Conservation (phyloP, 2,113 vertebrate genomes). For the Osmerus eperlanus region DNA sequence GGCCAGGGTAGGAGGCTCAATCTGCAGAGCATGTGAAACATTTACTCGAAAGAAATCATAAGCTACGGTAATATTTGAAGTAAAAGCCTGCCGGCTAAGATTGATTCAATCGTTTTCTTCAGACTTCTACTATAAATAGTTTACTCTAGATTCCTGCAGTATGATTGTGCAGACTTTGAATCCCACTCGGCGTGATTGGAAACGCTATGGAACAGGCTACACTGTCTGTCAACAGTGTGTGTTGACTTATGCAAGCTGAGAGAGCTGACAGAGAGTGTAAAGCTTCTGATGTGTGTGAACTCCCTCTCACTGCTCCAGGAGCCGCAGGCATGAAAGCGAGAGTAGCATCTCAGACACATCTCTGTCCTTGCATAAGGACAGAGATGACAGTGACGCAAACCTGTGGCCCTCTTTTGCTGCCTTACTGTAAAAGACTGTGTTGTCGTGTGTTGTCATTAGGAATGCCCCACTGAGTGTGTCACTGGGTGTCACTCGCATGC, state of each 20-base stretch:
- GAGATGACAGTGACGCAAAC: constrained; percentile 34
- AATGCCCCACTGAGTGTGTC: constrained; percentile 36
- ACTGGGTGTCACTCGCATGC: constrained; percentile 21
- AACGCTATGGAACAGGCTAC: too few relatives aligned
- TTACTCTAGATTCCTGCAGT: too few relatives aligned
- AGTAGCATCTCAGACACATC: constrained; percentile 17
- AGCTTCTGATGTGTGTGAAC: too few relatives aligned
- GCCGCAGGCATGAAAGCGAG: constrained; percentile 24
- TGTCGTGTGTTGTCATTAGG: constrained; percentile 24
- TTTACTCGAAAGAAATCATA: neutral
- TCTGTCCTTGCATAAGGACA: constrained; percentile 25
- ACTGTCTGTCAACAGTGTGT: too few relatives aligned
- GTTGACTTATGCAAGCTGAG: too few relatives aligned
- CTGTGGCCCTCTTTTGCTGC: constrained; percentile 9
- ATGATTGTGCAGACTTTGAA: too few relatives aligned
- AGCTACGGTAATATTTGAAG: neutral
- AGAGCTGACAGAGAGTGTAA: too few relatives aligned
- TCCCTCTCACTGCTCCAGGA: constrained; percentile 10
- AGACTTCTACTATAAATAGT: too few relatives aligned
- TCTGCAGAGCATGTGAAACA: neutral
- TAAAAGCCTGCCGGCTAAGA: neutral
- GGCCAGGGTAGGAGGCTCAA: neutral
- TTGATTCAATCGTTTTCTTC: too few relatives aligned
- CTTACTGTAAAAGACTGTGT: constrained; percentile 33
- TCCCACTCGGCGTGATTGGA: too few relatives aligned